Percentiles rank a stretch among this genome's conserved stretches.
phyloP scores from a whole-genome alignment of 2,797 vertebrate genomes.

The Manis crassicaudata region DNA sequence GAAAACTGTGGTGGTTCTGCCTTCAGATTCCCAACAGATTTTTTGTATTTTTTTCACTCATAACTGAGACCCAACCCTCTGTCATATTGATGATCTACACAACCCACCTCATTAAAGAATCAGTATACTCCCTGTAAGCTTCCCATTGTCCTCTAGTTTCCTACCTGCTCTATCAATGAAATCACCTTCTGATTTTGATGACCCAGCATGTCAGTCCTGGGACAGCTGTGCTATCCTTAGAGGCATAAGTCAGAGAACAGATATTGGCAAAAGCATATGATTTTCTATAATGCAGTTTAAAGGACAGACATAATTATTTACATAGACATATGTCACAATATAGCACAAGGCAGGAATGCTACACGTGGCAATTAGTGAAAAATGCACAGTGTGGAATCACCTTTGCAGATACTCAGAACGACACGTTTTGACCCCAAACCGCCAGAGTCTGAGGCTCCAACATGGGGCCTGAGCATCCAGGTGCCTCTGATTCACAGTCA shows the following conservation, averaged over 20 bases:
- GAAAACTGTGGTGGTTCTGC: neutral
- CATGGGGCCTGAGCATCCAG: neutral
- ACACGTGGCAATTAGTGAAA: neutral
- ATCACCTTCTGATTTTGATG: neutral
- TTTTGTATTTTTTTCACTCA: neutral
- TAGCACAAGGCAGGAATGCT: neutral
- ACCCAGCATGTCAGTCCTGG: neutral
- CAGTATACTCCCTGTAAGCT: neutral
- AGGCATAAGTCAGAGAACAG: neutral
- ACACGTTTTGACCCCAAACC: too few species aligned
- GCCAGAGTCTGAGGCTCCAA: neutral
- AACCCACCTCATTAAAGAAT: neutral
- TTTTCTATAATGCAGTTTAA: neutral
- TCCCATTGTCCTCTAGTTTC: neutral
- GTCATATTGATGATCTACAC: neutral
- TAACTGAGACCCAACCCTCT: neutral
- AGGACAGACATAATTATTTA: neutral
- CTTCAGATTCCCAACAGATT: neutral
- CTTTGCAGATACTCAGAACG: neutral
- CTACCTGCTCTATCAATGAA: neutral
- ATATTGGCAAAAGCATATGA: neutral
- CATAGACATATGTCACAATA: neutral
- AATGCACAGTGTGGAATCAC: neutral
- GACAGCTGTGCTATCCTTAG: neutral
- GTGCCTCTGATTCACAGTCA: rapidly evolving